Percentiles rank a stretch among this genome's conserved stretches.
Conservation (phyloP, 2,797 vertebrate species). For the Liasis olivaceus region DNA sequence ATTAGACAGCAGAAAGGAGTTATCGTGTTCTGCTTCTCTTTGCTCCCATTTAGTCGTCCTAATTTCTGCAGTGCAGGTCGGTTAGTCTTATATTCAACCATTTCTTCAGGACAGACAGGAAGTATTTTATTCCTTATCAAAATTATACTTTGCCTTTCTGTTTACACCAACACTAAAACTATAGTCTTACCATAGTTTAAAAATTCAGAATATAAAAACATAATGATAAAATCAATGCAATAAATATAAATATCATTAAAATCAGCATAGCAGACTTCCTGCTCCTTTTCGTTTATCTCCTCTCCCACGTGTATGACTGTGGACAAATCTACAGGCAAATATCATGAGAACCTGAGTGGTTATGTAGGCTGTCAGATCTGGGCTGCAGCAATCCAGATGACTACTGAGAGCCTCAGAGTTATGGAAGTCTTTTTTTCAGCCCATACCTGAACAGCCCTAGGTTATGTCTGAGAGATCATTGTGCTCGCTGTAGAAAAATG, state of each 20-base stretch:
- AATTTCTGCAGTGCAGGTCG: neutral
- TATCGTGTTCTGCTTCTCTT: neutral
- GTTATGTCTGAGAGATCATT: neutral
- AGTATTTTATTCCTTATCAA: neutral
- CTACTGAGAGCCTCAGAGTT: neutral
- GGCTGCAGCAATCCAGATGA: neutral
- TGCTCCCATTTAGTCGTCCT: neutral
- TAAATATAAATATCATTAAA: neutral
- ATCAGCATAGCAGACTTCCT: neutral
- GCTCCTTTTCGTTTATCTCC: neutral
- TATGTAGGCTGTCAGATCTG: neutral
- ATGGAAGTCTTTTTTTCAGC: neutral
- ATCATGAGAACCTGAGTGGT: neutral
- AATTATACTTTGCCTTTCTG: neutral
- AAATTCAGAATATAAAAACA: neutral
- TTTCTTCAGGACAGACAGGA: neutral
- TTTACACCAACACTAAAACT: neutral
- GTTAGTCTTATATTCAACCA: neutral
- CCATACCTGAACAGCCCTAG: too few relatives aligned
- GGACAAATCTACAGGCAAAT: neutral
- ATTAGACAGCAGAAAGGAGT: neutral
- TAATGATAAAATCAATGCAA: neutral
- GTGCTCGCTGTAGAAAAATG: neutral
- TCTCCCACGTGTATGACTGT: neutral
- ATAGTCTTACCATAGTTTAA: neutral